A percentile compares a stretch with the other conserved stretches of the same genome.
Conservation (phyloP, 1,140 invertebrate genomes). For the honey bee (Apis mellifera) region Amel_HAv3.1 CM009944.2:5865001-5865500, state of each 20-base stretch:
- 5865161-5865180: background rate
- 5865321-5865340: slow-evolving; percentile 72
- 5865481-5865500: slow-evolving; percentile 63
- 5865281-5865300: slow-evolving; percentile 39
- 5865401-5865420: background rate
- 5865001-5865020: too few relatives aligned
- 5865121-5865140: too few relatives aligned
- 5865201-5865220: background rate
- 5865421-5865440: background rate
- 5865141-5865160: background rate
- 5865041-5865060: too few relatives aligned
- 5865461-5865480: slow-evolving; percentile 47
- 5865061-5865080: too few relatives aligned
- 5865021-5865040: too few relatives aligned
- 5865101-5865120: too few relatives aligned
- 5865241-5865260: background rate
- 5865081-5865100: too few relatives aligned
- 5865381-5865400: slow-evolving; percentile 67
- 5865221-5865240: background rate
- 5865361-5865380: slow-evolving; percentile 72
- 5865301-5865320: slow-evolving; percentile 59
- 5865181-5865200: background rate
- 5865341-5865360: slow-evolving; percentile 75
- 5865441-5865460: slow-evolving; percentile 32
- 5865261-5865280: slow-evolving; percentile 17